Conservation (phyloP, 1,140 invertebrate species). For the Carcinoscorpius rotundicauda region DNA sequence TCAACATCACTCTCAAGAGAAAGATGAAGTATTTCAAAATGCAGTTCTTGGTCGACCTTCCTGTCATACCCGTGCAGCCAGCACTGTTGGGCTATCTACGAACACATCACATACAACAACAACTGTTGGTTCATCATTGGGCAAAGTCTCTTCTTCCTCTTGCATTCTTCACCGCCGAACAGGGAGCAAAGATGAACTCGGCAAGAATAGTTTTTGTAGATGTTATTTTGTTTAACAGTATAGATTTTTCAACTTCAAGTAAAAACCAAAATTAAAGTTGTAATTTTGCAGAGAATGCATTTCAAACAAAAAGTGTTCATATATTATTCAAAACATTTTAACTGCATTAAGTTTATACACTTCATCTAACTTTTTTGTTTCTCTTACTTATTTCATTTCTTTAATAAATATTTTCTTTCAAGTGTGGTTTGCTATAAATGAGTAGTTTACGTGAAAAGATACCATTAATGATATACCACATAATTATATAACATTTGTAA, state of each 20-base stretch:
- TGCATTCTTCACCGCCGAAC: slow-evolving; percentile 12
- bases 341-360: not conserved
- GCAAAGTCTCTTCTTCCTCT: slow-evolving; percentile 13
- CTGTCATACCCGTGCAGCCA: slow-evolving; percentile 20
- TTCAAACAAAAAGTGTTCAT: not conserved
- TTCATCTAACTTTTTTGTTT: not conserved
- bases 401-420: no score
- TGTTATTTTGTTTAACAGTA: no score
- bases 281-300: not conserved
- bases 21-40: slow-evolving; percentile 21
- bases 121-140: slow-evolving; percentile 13
- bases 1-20: slow-evolving; percentile 46
- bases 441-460: no score
- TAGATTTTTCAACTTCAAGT: not conserved
- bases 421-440: no score
- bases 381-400: no score
- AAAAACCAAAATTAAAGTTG: not conserved
- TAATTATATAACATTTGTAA: no score
- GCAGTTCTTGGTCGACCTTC: slow-evolving; percentile 21
- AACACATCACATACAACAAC: slow-evolving; percentile 13
- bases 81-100: slow-evolving; percentile 22
- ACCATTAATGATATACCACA: no score
- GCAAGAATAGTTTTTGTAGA: slow-evolving; percentile 3
- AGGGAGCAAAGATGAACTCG: slow-evolving; percentile 16
- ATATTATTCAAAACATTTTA: not conserved